phyloP scores from a whole-genome alignment of 2,113 vertebrate species.

The Lagopus muta region DNA sequence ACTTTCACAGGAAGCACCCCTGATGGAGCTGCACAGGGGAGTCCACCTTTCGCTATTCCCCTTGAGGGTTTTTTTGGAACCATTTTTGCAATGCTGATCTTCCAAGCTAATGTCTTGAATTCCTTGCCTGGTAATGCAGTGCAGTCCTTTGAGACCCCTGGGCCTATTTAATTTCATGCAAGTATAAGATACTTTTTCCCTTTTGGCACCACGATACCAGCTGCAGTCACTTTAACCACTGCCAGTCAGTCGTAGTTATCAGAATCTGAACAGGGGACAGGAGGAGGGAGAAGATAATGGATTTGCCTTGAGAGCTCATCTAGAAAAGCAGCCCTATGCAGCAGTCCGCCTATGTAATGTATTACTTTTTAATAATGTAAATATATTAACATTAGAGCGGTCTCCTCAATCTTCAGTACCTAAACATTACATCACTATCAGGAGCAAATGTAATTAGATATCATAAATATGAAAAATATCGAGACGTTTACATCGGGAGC shows the following conservation, averaged over 20 bases:
- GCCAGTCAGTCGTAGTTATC: slow-evolving; percentile 62
- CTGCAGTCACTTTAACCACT: slow-evolving; percentile 65
- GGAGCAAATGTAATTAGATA: slow-evolving; percentile 72
- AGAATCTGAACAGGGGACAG: slow-evolving; percentile 47
- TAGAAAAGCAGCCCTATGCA: slow-evolving; percentile 28
- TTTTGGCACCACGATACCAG: slow-evolving; percentile 32
- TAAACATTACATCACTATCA: slow-evolving; percentile 72
- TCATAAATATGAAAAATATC: slow-evolving; percentile 73
- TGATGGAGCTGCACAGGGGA: not conserved
- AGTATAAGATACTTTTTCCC: slow-evolving; percentile 55
- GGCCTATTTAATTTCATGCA: slow-evolving; percentile 70
- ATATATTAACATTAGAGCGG: slow-evolving; percentile 67
- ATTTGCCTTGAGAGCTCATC: slow-evolving; percentile 72
- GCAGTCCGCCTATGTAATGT: slow-evolving; percentile 55
- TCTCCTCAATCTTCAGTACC: slow-evolving; percentile 62
- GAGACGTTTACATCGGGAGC: slow-evolving; percentile 51
- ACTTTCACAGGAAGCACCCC: not conserved
- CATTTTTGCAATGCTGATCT: slow-evolving; percentile 53
- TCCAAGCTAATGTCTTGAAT: slow-evolving; percentile 51
- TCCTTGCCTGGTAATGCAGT: slow-evolving; percentile 26
- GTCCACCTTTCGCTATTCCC: not conserved
- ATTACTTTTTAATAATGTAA: slow-evolving; percentile 75
- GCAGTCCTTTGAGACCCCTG: slow-evolving; percentile 61
- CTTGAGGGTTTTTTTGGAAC: not conserved
- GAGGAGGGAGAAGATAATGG: slow-evolving; percentile 60